Percentiles rank a stretch among this genome's conserved stretches.
Evolutionary conservation across 53 echinoderm and acorn worm genomes (phyloP).

Genomic region (Echinometra lucunter): DNA sequence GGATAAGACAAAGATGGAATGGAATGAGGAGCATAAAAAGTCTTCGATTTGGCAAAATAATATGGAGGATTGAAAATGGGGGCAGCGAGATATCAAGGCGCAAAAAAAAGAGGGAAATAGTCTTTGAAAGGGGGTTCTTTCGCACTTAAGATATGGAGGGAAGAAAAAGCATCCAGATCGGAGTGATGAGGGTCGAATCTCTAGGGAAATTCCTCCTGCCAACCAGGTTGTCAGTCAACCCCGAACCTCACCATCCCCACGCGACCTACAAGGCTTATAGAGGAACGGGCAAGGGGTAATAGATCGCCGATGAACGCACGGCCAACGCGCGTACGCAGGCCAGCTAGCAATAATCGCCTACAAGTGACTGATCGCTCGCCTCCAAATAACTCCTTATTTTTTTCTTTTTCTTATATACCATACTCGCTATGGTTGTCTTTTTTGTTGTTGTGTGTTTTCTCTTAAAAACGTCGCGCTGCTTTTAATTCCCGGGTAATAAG

Average conservation of each 20-base stretch:
- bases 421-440: not conserved
- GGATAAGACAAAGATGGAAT: not conserved
- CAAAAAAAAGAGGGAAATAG: not conserved
- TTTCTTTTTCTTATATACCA: not conserved
- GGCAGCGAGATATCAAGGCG: not conserved
- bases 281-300: constrained; percentile 33
- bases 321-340: not conserved
- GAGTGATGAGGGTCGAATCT: constrained; percentile 37
- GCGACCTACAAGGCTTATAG: not conserved
- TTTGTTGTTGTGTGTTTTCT: not conserved
- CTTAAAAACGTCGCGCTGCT: not conserved
- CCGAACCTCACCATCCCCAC: not conserved
- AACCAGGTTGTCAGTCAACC: constrained; percentile 45
- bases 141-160: not conserved
- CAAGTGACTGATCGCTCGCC: constrained; percentile 46
- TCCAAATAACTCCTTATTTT: constrained; percentile 28
- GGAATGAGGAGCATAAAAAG: not conserved
- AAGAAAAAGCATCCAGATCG: too few species aligned
- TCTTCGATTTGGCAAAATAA: not conserved
- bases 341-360: not conserved
- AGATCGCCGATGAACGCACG: constrained; percentile 52
- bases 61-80: not conserved
- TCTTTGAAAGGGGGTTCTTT: not conserved
- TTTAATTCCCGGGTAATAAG: constrained; percentile 42
- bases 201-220: constrained; percentile 38